Base-by-base conservation (phyloP, 2,888 invertebrate species). In the Lasioglossum pauxillum region DNA sequence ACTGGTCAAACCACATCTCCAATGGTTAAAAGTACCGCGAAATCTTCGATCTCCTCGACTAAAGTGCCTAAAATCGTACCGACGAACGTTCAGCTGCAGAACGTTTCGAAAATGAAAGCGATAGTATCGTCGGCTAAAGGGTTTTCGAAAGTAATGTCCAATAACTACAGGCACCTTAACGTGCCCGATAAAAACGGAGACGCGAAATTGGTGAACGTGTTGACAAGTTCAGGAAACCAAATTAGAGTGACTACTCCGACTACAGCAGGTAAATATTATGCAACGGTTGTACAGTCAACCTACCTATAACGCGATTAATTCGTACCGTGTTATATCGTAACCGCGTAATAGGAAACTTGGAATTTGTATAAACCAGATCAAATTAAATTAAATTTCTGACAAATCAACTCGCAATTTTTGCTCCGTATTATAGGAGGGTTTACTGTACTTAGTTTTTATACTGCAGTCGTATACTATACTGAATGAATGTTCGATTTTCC, bases 21-120 rank as follows among this genome's bases (percentile, higher is more conserved):
- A 31, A n/a, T 87, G 35, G 72, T 80, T 7, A 93, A 91, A 84
- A 78, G 74, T 44, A 67, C 71, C 49, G 31, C 77, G 5, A 88
- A 91, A 80, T 73, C 89, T 44, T 82, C 91, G 7, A 53, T 86
- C 7, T 78, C 85, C 1, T 74, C 90, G 19, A 76, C 87, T 57
- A 94, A 93, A 91, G 83, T 92, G 41, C 88, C 93, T 19, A 94
- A 93, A 82, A 91, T 91, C 27, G 84, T 92, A 41, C 87, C 92
- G 7, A 81, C 91, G 1, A 91, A 82, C 64, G 80, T 91, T 19
- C 78, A 88, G 0, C 82, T 90, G n/a, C 90, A 90, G 23, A 90
- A 89, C 60, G 78, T 90, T 19, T 86, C 93, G 2, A 95, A 94
- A 87, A 93, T 94, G 49, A 94, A 94, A 78, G 92, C 93, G 5